Evolutionary conservation across 2,113 vertebrate species (phyloP).

Genomic region (Gambusia holbrooki): DNA sequence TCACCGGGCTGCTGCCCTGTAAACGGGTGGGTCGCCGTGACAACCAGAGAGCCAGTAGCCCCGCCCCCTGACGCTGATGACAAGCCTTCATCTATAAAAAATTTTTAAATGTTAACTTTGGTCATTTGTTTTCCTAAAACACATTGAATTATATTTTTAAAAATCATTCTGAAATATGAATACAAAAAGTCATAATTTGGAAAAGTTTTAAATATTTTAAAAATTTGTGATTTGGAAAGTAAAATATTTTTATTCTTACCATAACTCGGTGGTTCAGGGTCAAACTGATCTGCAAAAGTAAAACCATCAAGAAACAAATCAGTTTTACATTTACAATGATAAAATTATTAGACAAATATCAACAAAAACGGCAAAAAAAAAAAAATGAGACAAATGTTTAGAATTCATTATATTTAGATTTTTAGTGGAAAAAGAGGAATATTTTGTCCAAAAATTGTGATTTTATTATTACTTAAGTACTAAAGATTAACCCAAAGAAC

Average conservation of each 20-base stretch:
- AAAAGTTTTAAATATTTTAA: neutral
- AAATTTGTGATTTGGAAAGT: too few relatives aligned
- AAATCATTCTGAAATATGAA: neutral
- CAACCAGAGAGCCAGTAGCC: conserved; percentile 44
- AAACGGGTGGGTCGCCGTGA: conserved; percentile 84
- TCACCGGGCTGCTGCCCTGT: conserved; percentile 91
- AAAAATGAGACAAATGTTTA: too few relatives aligned
- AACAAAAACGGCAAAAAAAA: too few relatives aligned
- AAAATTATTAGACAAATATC: too few relatives aligned
- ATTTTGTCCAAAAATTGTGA: neutral
- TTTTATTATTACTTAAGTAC: neutral
- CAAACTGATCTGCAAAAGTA: neutral
- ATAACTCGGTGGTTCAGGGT: neutral
- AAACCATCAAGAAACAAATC: neutral
- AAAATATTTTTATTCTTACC: neutral
- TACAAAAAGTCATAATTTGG: neutral
- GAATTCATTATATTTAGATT: too few relatives aligned
- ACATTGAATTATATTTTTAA: neutral
- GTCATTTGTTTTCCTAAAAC: neutral
- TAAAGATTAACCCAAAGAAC: too few relatives aligned
- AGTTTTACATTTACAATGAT: neutral
- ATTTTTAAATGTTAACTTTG: neutral
- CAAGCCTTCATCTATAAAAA: neutral
- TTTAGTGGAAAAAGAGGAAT: too few relatives aligned
- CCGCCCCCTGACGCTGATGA: neutral